Conservation (phyloP, 2,797 vertebrate species). For the Phaenicophaeus curvirostris region DNA sequence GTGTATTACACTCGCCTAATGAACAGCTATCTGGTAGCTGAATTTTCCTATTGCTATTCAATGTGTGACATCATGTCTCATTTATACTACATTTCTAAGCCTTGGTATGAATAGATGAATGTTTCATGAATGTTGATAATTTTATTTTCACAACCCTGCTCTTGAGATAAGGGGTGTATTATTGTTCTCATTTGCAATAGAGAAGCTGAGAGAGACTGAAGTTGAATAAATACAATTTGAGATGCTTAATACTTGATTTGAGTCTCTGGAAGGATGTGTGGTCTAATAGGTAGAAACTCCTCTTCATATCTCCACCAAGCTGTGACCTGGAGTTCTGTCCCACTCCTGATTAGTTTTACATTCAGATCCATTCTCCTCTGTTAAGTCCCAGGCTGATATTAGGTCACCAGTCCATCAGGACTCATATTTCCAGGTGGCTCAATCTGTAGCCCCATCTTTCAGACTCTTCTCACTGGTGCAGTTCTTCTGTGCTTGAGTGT, state of each 20-base stretch:
- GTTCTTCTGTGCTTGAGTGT: background rate
- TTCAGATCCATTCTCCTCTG: background rate
- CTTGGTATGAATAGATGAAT: slow-evolving; percentile 19
- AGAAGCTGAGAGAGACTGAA: background rate
- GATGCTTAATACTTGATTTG: background rate
- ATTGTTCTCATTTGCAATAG: slow-evolving; percentile 40
- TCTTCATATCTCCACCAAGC: background rate
- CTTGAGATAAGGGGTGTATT: slow-evolving; percentile 36
- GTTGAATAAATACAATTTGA: background rate
- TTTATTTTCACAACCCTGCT: slow-evolving; percentile 36
- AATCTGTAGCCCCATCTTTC: background rate
- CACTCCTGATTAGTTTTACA: background rate
- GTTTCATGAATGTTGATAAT: slow-evolving; percentile 59
- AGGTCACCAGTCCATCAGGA: background rate
- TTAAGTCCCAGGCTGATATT: background rate
- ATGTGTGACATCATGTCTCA: slow-evolving; percentile 2
- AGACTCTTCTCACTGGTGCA: background rate
- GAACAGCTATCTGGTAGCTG: background rate
- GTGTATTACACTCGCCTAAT: background rate
- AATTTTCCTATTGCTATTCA: slow-evolving; percentile 20
- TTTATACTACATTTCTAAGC: slow-evolving; percentile 44
- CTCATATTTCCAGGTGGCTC: rapidly evolving
- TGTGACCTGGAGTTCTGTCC: background rate
- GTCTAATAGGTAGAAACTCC: background rate
- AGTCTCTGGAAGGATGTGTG: background rate